A percentile compares a stretch with the other conserved stretches of the same genome.
These are phyloP conservation scores for Cylas formicarius DNA, from an alignment of 1,140 invertebrate species.

Conservation along the genomic window DNA sequence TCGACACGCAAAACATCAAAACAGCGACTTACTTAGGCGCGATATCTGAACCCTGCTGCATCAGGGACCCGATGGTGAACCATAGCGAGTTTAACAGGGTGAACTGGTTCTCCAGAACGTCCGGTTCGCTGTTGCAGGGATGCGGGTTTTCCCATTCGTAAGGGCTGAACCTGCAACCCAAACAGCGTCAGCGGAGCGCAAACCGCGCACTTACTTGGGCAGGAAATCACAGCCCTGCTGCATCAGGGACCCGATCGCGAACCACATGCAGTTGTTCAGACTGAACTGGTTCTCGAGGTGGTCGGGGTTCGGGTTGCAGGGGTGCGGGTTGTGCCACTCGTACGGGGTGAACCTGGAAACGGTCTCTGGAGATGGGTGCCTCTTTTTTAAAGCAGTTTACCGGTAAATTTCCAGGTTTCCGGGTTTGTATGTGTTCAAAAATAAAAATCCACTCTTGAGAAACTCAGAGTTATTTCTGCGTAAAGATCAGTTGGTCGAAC, in stretches of 20 bases:
- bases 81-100: slow-evolving; percentile 79
- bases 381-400: slow-evolving; percentile 6
- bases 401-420: not conserved
- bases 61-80: slow-evolving; percentile 83
- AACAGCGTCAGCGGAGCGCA: slow-evolving; percentile 8
- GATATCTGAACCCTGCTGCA: slow-evolving; percentile 89
- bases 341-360: slow-evolving; percentile 76
- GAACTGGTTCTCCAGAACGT: slow-evolving; percentile 80
- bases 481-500: too few species aligned
- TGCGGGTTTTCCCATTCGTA: slow-evolving; percentile 85
- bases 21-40: slow-evolving; percentile 55
- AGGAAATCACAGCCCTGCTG: slow-evolving; percentile 87
- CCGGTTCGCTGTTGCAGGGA: slow-evolving; percentile 70
- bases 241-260: slow-evolving; percentile 90
- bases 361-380: slow-evolving; percentile 1
- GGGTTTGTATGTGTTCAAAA: too few species aligned
- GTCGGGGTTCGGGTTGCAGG: slow-evolving; percentile 70
- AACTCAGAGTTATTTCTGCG: too few species aligned
- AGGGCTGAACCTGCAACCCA: slow-evolving; percentile 67
- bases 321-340: slow-evolving; percentile 85
- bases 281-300: slow-evolving; percentile 86
- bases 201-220: slow-evolving; percentile 66
- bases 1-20: slow-evolving; percentile 6
- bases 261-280: slow-evolving; percentile 90
- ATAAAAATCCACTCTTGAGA: too few species aligned